These are phyloP conservation scores for Ectemnius lituratus DNA, from an alignment of 2,888 invertebrate species.

Conservation along the genomic window DNA sequence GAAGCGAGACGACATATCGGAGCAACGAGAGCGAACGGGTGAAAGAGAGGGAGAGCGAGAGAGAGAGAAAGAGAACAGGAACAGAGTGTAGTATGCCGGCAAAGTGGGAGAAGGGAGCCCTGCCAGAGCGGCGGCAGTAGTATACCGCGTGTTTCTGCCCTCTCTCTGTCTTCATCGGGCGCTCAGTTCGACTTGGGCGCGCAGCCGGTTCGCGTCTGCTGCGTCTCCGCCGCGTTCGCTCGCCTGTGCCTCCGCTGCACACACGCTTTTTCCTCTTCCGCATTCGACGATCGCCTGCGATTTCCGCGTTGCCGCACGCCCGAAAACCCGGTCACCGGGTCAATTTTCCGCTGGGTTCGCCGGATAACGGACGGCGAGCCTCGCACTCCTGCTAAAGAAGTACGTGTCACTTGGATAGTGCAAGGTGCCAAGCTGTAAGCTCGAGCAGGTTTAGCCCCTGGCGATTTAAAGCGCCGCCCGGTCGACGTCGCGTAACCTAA, in stretches of 20 bases:
- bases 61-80: no score
- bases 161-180: conserved; percentile 57
- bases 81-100: background rate
- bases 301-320: background rate
- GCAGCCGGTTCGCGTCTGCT: conserved; percentile 66
- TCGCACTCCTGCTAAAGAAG: no score
- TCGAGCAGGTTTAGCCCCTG: no score
- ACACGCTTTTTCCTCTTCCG: conserved; percentile 28
- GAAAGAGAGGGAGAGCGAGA: background rate
- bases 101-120: conserved; percentile 35
- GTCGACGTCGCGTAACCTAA: no score
- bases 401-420: no score
- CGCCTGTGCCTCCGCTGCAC: conserved; percentile 42
- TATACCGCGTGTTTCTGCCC: conserved; percentile 58
- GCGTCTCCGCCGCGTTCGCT: conserved; percentile 28
- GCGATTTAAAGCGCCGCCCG: no score
- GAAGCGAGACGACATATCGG: no score
- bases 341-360: conserved; percentile 25
- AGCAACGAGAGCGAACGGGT: background rate
- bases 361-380: conserved; percentile 17
- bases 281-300: conserved; percentile 1
- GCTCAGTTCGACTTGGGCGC: conserved; percentile 70
- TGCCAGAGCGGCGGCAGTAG: conserved; percentile 42
- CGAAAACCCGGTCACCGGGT: conserved; percentile 49
- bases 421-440: no score